These are phyloP conservation scores for Heteromurus nitidus DNA, from an alignment of 2,888 invertebrate species.

Conservation along the genomic window DNA sequence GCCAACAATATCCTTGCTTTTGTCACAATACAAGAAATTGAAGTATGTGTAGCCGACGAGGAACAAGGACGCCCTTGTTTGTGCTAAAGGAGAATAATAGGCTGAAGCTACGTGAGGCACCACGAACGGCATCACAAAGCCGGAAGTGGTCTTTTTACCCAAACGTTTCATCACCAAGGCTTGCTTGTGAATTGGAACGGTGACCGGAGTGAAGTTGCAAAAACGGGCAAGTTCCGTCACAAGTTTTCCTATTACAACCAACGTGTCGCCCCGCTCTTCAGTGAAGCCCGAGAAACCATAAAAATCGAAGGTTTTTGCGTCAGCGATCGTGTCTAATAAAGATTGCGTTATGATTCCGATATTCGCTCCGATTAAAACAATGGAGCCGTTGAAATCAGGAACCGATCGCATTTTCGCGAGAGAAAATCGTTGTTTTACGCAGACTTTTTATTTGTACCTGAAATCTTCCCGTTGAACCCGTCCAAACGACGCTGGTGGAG, in stretches of 20 bases:
- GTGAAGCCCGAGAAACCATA: conserved; percentile 46
- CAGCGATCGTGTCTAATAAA: conserved; percentile 23
- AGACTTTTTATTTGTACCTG: too few relatives aligned
- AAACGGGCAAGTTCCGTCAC: conserved; percentile 41
- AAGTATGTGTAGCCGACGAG: conserved; percentile 31
- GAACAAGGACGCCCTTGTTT: conserved; percentile 38
- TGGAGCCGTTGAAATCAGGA: conserved; percentile 21
- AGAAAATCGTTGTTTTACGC: too few relatives aligned
- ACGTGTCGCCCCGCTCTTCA: conserved; percentile 27
- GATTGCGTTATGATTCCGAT: conserved; percentile 24
- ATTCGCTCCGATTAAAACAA: conserved; percentile 25
- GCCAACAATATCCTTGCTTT: neutral
- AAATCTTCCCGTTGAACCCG: too few relatives aligned
- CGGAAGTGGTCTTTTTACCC: neutral
- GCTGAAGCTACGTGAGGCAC: conserved; percentile 33
- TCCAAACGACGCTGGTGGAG: too few relatives aligned
- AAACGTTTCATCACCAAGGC: neutral
- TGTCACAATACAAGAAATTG: conserved; percentile 54
- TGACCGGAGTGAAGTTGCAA: conserved; percentile 48
- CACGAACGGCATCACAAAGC: conserved; percentile 33
- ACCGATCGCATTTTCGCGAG: conserved; percentile 6
- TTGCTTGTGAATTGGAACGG: neutral
- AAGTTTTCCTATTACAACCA: conserved; percentile 48
- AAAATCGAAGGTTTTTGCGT: conserved; percentile 31
- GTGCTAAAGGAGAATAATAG: conserved; percentile 30